Evolutionary conservation across 2,888 invertebrate species (phyloP).

Genomic region (Hypomecis punctinalis): DNA sequence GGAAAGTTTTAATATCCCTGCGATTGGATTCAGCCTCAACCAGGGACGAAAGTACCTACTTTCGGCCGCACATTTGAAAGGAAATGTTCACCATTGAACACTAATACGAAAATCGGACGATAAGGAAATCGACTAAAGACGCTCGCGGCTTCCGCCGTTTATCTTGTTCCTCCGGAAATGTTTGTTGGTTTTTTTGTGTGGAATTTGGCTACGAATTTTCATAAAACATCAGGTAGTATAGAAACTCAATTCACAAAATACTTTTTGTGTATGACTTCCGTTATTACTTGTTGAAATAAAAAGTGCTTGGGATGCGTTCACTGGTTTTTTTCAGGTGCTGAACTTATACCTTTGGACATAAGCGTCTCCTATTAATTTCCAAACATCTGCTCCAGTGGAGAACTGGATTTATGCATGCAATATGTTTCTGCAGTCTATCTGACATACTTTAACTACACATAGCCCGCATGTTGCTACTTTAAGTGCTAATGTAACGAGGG

Average conservation of each 20-base stretch:
- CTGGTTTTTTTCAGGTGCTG: too few species aligned
- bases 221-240: neutral
- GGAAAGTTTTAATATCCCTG: constrained; percentile 83
- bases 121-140: constrained; percentile 68
- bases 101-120: constrained; percentile 71
- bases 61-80: constrained; percentile 37
- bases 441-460: too few species aligned
- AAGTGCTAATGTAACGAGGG: neutral
- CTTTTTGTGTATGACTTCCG: neutral
- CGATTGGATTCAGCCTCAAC: constrained; percentile 79
- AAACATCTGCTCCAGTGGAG: too few species aligned
- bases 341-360: too few species aligned
- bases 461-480: neutral
- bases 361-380: too few species aligned
- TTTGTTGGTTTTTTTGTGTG: constrained; percentile 21
- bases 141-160: constrained; percentile 49
- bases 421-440: too few species aligned
- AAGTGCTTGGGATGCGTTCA: too few species aligned
- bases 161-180: constrained; percentile 41
- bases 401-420: too few species aligned
- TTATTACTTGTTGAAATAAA: too few species aligned
- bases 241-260: too few species aligned
- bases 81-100: constrained; percentile 58
- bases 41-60: constrained; percentile 59
- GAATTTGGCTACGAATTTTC: neutral